Evolutionary conservation across 1,140 invertebrate genomes (phyloP).

Genomic region (Trichonephila clavata): DNA sequence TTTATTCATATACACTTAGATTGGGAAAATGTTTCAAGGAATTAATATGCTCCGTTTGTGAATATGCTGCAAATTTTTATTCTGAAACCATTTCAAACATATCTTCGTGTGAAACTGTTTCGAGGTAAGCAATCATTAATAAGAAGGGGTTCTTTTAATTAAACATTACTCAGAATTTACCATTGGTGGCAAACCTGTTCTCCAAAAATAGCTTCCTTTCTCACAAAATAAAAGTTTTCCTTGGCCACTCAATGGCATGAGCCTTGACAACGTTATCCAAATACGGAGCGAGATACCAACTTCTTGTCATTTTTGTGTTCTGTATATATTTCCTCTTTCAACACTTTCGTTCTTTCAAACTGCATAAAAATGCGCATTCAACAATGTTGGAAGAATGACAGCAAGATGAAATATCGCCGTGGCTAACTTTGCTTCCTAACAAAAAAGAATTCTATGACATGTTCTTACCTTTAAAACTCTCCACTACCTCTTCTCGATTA

Average conservation of each 20-base stretch:
- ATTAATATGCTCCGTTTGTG: too few relatives aligned
- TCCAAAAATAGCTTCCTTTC: background rate
- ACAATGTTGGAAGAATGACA: conserved; percentile 53
- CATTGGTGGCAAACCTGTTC: background rate
- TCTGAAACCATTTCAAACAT: too few relatives aligned
- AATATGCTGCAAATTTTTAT: too few relatives aligned
- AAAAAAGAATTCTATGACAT: conserved; percentile 51
- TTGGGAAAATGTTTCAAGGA: too few relatives aligned
- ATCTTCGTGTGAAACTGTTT: too few relatives aligned
- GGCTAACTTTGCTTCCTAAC: conserved; percentile 34
- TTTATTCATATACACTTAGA: too few relatives aligned
- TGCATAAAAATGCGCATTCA: conserved; percentile 62
- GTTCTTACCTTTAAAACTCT: conserved; percentile 43
- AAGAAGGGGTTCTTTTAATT: too few relatives aligned
- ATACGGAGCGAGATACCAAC: conserved; percentile 5
- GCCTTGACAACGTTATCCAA: background rate
- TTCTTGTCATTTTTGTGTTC: conserved; percentile 8
- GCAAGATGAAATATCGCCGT: conserved; percentile 40
- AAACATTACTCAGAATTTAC: background rate
- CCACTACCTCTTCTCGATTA: background rate
- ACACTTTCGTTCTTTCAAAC: conserved; percentile 37
- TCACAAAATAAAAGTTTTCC: background rate
- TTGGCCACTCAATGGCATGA: background rate
- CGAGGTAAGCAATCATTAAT: too few relatives aligned
- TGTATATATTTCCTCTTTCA: conserved; percentile 18